phyloP scores from a whole-genome alignment of 1,140 invertebrate species.

The Mamestra configurata region DNA sequence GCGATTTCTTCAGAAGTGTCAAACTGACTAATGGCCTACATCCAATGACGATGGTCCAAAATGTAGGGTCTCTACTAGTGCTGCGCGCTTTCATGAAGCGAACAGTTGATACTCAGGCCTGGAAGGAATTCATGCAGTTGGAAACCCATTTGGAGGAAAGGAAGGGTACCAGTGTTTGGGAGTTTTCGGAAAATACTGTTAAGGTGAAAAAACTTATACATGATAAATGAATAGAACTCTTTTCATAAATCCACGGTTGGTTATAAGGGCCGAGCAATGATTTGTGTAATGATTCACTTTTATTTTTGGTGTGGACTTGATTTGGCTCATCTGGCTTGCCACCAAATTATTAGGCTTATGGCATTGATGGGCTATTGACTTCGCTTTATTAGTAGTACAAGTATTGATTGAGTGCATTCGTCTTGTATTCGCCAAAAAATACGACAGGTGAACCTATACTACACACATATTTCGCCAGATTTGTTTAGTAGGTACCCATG shows the following conservation, averaged over 20 bases:
- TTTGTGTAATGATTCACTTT: conserved; percentile 6
- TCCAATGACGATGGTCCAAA: conserved; percentile 75
- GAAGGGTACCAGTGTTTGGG: conserved; percentile 86
- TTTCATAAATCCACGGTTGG: no score
- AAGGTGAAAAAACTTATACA: conserved; percentile 76
- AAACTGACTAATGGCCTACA: conserved; percentile 74
- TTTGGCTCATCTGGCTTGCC: background rate
- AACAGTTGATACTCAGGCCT: conserved; percentile 80
- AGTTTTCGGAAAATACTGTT: conserved; percentile 87
- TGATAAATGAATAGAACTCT: no score
- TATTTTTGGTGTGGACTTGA: background rate
- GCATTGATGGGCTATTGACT: no score
- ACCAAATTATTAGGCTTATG: no score
- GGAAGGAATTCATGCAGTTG: conserved; percentile 87
- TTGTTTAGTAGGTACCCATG: no score
- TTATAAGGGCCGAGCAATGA: no score
- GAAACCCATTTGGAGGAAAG: conserved; percentile 89
- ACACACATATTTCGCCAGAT: no score
- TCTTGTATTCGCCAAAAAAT: no score
- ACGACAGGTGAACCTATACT: no score
- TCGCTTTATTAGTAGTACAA: no score
- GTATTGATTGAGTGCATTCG: no score
- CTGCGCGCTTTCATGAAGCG: conserved; percentile 88
- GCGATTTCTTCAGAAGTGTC: conserved; percentile 82
- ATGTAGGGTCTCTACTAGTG: conserved; percentile 86